Percentiles rank a stretch among this genome's conserved stretches.
phyloP scores from a whole-genome alignment of 2,797 vertebrate species.

The Mionectes olivaceus region DNA sequence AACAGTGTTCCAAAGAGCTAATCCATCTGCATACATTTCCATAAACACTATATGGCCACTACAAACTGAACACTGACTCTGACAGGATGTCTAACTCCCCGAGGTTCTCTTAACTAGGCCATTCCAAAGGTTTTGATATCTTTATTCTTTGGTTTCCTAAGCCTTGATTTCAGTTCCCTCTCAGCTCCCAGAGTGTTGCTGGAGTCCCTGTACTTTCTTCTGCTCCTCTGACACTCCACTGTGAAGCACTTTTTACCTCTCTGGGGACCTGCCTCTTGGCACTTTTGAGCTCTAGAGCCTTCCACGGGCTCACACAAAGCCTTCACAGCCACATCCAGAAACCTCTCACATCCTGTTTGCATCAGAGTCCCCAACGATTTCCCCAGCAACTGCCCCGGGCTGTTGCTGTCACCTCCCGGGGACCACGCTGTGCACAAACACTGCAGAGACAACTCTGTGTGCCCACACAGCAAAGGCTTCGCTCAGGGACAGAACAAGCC shows the following conservation, averaged over 20 bases:
- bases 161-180: background rate
- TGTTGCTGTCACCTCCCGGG: background rate
- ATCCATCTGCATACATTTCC: background rate
- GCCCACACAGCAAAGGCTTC: background rate
- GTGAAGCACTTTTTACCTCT: background rate
- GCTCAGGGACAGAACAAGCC: background rate
- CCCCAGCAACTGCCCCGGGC: background rate
- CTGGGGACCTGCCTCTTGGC: background rate
- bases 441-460: background rate
- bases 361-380: conserved; percentile 16
- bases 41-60: background rate
- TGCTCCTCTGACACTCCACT: background rate
- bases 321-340: conserved; percentile 29
- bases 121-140: background rate
- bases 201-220: background rate
- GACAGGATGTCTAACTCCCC: background rate
- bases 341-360: conserved; percentile 27
- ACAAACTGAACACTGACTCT: background rate
- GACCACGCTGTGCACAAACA: background rate
- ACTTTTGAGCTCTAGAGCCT: background rate
- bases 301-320: background rate
- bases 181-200: background rate
- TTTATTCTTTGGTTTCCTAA: background rate
- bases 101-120: background rate
- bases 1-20: background rate